phyloP scores from a whole-genome alignment of 2,113 vertebrate species.

The Crotalus horridus region DNA sequence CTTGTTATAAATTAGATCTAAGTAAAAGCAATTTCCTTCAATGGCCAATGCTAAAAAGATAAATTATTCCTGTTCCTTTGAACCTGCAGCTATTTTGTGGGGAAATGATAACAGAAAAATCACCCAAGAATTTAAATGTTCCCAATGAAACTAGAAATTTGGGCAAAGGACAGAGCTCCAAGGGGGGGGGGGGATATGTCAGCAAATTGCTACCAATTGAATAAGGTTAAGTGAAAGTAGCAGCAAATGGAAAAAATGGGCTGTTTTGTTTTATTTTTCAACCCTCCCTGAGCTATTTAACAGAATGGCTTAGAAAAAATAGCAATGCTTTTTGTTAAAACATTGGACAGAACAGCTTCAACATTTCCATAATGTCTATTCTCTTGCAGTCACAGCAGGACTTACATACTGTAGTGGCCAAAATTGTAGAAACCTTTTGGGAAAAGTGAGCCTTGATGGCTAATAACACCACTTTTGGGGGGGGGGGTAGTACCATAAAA shows the following conservation, averaged over 20 bases:
- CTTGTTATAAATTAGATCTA: conserved; percentile 35
- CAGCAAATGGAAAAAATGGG: conserved; percentile 41
- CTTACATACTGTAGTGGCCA: not conserved
- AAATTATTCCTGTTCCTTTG: conserved; percentile 33
- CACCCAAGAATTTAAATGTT: conserved; percentile 41
- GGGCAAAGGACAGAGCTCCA: not conserved
- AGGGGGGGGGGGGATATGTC: conserved; percentile 5
- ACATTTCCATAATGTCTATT: conserved; percentile 35
- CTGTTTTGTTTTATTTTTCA: conserved; percentile 22
- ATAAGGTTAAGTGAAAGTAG: conserved; percentile 41
- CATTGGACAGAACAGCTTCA: conserved; percentile 34
- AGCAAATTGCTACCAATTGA: conserved; percentile 26
- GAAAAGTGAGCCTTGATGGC: too few species aligned
- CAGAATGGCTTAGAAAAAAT: conserved; percentile 37
- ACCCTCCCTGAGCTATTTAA: conserved; percentile 16
- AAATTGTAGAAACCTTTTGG: too few species aligned
- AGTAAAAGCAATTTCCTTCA: conserved; percentile 30
- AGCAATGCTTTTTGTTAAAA: conserved; percentile 20
- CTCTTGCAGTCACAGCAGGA: conserved; percentile 14
- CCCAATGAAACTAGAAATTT: conserved; percentile 52
- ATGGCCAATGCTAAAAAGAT: not conserved
- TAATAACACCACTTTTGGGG: too few species aligned
- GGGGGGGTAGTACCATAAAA: too few species aligned
- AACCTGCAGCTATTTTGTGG: conserved; percentile 44
- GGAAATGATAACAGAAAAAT: conserved; percentile 44